phyloP scores from a whole-genome alignment of 2,888 invertebrate genomes.

The Drosophila setosimentum region DNA sequence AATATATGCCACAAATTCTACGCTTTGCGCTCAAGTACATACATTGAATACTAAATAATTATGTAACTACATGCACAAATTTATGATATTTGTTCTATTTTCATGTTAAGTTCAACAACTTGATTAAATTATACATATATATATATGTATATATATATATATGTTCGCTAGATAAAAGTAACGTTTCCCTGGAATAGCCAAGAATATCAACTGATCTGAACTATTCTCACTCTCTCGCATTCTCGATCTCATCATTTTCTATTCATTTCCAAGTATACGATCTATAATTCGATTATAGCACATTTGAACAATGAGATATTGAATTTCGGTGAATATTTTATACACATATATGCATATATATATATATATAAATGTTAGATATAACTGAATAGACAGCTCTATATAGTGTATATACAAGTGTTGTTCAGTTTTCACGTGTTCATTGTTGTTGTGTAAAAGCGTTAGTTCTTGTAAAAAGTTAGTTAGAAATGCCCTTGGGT shows the following conservation, averaged over 20 bases:
- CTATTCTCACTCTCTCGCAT: not conserved
- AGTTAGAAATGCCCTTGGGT: conserved; percentile 67
- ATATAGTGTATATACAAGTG: conserved; percentile 70
- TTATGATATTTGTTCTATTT: conserved; percentile 10
- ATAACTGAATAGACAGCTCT: conserved; percentile 47
- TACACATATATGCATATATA: conserved; percentile 1
- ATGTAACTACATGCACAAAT: conserved; percentile 43
- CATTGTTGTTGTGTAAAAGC: conserved; percentile 43
- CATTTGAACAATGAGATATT: conserved; percentile 33
- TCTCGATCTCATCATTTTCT: not conserved
- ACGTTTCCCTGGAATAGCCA: conserved; percentile 34
- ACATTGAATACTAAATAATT: conserved; percentile 45
- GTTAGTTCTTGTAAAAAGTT: conserved; percentile 73
- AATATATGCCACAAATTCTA: conserved; percentile 56
- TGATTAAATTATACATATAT: conserved; percentile 25
- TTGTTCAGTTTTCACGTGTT: conserved; percentile 33
- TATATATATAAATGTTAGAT: conserved; percentile 21
- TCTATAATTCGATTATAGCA: not conserved
- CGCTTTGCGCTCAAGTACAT: conserved; percentile 41
- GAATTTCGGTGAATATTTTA: conserved; percentile 30
- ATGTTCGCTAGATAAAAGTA: conserved; percentile 26
- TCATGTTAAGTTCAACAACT: conserved; percentile 18
- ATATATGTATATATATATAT: conserved; percentile 8
- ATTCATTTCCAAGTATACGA: not conserved
- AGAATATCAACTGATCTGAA: conserved; percentile 19